Percentiles rank a stretch among this genome's conserved stretches.
phyloP scores from a whole-genome alignment of 1,140 invertebrate genomes.

The Lucilia sericata region DNA sequence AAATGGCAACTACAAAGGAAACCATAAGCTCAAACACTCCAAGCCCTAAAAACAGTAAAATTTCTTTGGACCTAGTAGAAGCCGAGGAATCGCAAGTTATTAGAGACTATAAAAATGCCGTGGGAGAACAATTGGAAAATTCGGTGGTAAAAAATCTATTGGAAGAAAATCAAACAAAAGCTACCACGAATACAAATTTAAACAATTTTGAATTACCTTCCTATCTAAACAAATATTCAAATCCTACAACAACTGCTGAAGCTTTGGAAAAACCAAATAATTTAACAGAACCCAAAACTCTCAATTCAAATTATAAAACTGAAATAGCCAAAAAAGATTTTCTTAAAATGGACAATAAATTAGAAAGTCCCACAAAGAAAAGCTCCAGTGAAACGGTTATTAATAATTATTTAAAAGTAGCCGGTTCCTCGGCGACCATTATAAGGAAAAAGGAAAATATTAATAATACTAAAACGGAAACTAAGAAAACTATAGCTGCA shows the following conservation, averaged over 20 bases:
- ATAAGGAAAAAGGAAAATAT: constrained; percentile 64
- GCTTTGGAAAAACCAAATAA: constrained; percentile 59
- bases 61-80: background rate
- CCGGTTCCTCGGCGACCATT: constrained; percentile 53
- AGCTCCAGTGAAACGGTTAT: constrained; percentile 56
- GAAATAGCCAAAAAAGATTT: constrained; percentile 24
- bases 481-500: background rate
- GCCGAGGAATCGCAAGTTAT: constrained; percentile 59
- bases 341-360: constrained; percentile 44
- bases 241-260: constrained; percentile 22
- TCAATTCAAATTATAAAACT: background rate
- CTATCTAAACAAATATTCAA: constrained; percentile 58
- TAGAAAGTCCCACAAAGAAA: constrained; percentile 35
- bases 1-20: background rate
- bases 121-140: constrained; percentile 49
- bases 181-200: constrained; percentile 44
- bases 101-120: constrained; percentile 61
- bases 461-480: constrained; percentile 1
- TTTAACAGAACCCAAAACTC: constrained; percentile 56
- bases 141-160: constrained; percentile 48
- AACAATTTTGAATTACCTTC: constrained; percentile 59
- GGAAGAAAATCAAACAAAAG: constrained; percentile 36
- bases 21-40: background rate
- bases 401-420: constrained; percentile 61
- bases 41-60: background rate